Evolutionary conservation across 2,888 invertebrate genomes (phyloP).

Genomic region (Barypeithes pellucidus): DNA sequence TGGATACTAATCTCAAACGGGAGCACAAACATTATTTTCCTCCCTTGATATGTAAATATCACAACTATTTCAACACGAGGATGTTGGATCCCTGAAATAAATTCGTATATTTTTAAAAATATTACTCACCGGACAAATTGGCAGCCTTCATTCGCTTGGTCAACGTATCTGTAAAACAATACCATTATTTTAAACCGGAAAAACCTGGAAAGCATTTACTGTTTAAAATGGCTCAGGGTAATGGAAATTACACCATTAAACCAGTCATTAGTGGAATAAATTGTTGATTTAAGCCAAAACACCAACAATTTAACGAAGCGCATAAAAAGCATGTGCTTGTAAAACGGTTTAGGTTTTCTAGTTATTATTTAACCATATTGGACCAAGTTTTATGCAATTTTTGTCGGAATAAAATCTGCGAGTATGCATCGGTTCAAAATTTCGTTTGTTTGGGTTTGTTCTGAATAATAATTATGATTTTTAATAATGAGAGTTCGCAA

Average conservation of each 20-base stretch:
- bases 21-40: no score
- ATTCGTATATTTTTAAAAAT: not conserved
- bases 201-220: conserved; percentile 9
- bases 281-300: conserved; percentile 34
- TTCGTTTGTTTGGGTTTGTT: no score
- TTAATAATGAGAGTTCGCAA: no score
- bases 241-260: conserved; percentile 44
- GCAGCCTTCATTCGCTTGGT: not conserved
- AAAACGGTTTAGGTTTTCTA: conserved; percentile 16
- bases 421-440: no score
- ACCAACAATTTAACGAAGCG: conserved; percentile 14
- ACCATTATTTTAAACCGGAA: conserved; percentile 22
- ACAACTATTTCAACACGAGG: no score
- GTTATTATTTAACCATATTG: conserved; percentile 12
- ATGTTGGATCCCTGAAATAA: no score
- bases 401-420: not conserved
- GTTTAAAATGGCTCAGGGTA: conserved; percentile 23
- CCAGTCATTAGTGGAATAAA: conserved; percentile 42
- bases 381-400: not conserved
- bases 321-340: conserved; percentile 18
- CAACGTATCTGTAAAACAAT: conserved; percentile 17
- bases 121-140: conserved; percentile 27
- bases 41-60: no score
- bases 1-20: no score
- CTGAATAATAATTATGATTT: no score